A percentile compares a stretch with the other conserved stretches of the same genome.
phyloP scores from a whole-genome alignment of 2,888 invertebrate genomes.

The Thalpophila matura region DNA sequence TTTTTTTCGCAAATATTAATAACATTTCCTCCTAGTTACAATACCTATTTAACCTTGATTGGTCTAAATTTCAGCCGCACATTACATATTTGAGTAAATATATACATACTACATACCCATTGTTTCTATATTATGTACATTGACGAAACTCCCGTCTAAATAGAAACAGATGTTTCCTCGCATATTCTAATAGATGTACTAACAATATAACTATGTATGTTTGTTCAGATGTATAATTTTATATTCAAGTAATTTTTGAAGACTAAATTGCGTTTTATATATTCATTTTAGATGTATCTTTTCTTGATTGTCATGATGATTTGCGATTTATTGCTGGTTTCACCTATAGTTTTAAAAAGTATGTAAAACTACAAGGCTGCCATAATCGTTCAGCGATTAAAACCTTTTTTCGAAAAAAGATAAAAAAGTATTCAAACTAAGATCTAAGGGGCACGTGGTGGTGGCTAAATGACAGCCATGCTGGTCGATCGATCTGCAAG shows the following conservation, averaged over 20 bases:
- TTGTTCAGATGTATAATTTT: constrained; percentile 40
- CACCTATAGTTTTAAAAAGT: no score
- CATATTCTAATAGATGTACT: constrained; percentile 66
- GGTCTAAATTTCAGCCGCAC: constrained; percentile 42
- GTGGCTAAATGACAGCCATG: no score
- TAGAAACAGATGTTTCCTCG: constrained; percentile 64
- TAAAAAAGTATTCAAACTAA: no score
- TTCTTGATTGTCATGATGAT: constrained; percentile 11
- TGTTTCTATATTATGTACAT: constrained; percentile 22
- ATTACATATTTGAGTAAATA: constrained; percentile 44
- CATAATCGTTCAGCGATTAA: no score
- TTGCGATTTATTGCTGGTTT: no score
- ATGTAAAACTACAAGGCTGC: no score
- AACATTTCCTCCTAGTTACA: constrained; percentile 6
- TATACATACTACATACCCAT: constrained; percentile 21
- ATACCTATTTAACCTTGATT: constrained; percentile 48
- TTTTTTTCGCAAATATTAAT: not conserved
- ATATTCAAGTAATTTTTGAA: constrained; percentile 18
- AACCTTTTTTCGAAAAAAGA: no score
- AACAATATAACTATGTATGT: constrained; percentile 51
- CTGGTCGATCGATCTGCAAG: no score
- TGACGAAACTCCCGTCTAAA: constrained; percentile 58
- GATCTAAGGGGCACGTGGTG: no score
- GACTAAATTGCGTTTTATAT: constrained; percentile 28
- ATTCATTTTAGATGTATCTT: constrained; percentile 36